Percentiles rank a stretch among this genome's conserved stretches.
Conservation (phyloP, 1,140 invertebrate species). For the Calephelis virginiensis region DNA sequence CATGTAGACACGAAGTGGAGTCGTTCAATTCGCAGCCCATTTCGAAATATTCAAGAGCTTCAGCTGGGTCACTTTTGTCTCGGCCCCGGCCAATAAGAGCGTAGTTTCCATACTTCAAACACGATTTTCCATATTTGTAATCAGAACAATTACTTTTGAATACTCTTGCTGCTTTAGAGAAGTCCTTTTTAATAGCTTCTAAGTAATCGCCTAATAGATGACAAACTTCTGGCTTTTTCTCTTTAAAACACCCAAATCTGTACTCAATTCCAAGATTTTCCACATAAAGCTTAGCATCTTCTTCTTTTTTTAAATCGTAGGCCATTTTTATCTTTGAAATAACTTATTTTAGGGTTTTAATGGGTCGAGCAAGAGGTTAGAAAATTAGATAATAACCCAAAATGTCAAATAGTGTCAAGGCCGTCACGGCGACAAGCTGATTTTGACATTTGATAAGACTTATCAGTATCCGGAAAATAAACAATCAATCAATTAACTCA, state of each 20-base stretch:
- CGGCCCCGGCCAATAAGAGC: constrained; percentile 81
- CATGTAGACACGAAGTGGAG: constrained; percentile 85
- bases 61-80: constrained; percentile 76
- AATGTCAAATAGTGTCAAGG: constrained; percentile 46
- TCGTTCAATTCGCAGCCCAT: constrained; percentile 88
- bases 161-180: constrained; percentile 86
- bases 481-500: neutral
- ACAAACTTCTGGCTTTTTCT: constrained; percentile 85
- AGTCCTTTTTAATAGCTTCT: constrained; percentile 89
- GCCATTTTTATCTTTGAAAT: constrained; percentile 51
- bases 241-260: constrained; percentile 90
- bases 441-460: constrained; percentile 41
- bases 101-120: constrained; percentile 90
- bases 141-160: constrained; percentile 93
- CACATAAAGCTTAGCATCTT: constrained; percentile 92
- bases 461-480: constrained; percentile 41
- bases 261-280: constrained; percentile 95
- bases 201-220: constrained; percentile 93
- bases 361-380: no score
- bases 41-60: constrained; percentile 85
- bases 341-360: neutral
- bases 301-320: constrained; percentile 88
- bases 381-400: constrained; percentile 57
- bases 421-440: no score
- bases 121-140: constrained; percentile 88